These are phyloP conservation scores for Drosophila ercepeae DNA, from an alignment of 1,140 invertebrate species.

Conservation along the genomic window DNA sequence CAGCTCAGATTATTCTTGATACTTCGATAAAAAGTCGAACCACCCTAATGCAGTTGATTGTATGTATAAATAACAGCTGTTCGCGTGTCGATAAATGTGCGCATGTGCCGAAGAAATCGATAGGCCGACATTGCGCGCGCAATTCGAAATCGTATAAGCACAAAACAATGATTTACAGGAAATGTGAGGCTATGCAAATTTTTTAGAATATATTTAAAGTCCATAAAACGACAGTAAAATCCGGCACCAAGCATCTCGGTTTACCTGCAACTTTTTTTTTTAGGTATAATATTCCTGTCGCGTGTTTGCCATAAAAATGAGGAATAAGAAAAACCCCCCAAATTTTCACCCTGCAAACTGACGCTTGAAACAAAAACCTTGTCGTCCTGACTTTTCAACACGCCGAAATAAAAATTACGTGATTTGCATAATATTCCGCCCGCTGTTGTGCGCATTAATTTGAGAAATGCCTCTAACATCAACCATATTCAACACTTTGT, in stretches of 20 bases:
- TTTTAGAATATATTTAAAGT: background rate
- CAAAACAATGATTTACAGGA: background rate
- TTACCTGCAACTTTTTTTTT: background rate
- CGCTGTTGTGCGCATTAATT: slow-evolving; percentile 45
- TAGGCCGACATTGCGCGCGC: background rate
- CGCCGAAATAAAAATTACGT: slow-evolving; percentile 50
- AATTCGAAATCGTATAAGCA: slow-evolving; percentile 27
- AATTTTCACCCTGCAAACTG: background rate
- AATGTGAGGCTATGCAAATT: background rate
- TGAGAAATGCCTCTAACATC: slow-evolving; percentile 34
- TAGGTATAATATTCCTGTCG: background rate
- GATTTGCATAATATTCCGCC: slow-evolving; percentile 49
- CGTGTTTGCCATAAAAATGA: slow-evolving; percentile 36
- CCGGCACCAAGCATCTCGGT: background rate
- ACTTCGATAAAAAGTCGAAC: background rate
- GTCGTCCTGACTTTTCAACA: slow-evolving; percentile 36
- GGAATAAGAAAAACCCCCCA: background rate
- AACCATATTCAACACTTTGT: slow-evolving; percentile 36
- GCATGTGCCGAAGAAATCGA: slow-evolving; percentile 54
- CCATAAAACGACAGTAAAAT: slow-evolving; percentile 8
- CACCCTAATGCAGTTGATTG: background rate
- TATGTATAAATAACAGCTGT: slow-evolving; percentile 41
- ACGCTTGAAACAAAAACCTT: slow-evolving; percentile 37
- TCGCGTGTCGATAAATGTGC: slow-evolving; percentile 47
- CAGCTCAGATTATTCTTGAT: background rate